A percentile compares a stretch with the other conserved stretches of the same genome.
These are phyloP conservation scores for Lanistes nyassanus DNA, from an alignment of 1,140 invertebrate species.

Conservation along the genomic window DNA sequence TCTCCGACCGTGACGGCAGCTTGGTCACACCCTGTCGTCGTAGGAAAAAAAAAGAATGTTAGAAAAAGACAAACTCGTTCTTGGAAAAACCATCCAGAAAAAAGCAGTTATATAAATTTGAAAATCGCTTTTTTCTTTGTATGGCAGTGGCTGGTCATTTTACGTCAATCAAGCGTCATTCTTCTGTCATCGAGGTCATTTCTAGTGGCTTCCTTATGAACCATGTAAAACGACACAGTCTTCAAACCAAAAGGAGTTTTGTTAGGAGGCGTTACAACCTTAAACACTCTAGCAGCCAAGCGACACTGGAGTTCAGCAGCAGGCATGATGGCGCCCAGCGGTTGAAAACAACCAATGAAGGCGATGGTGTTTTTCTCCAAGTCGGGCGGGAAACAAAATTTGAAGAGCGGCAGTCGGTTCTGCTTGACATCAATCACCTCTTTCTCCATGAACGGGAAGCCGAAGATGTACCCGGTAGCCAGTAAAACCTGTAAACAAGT, in stretches of 20 bases:
- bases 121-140: too few relatives aligned
- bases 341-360: constrained; percentile 70
- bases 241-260: too few relatives aligned
- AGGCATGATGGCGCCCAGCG: constrained; percentile 69
- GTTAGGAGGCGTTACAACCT: too few relatives aligned
- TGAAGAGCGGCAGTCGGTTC: constrained; percentile 67
- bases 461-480: constrained; percentile 59
- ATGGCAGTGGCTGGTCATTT: too few relatives aligned
- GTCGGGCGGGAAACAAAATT: constrained; percentile 67
- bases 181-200: too few relatives aligned
- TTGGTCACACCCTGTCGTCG: constrained; percentile 31
- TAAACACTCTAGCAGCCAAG: constrained; percentile 44
- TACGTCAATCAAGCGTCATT: too few relatives aligned
- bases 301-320: constrained; percentile 57
- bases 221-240: too few relatives aligned
- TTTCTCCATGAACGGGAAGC: constrained; percentile 59
- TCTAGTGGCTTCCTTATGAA: too few relatives aligned
- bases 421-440: constrained; percentile 47
- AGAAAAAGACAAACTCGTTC: too few relatives aligned
- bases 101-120: too few relatives aligned
- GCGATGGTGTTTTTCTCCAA: constrained; percentile 62
- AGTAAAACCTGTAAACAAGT: constrained; percentile 4
- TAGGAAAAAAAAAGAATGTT: too few relatives aligned
- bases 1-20: constrained; percentile 44
- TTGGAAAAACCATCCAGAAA: too few relatives aligned